These are phyloP conservation scores for Agonopterix arenella DNA, from an alignment of 2,888 invertebrate species.

Conservation along the genomic window DNA sequence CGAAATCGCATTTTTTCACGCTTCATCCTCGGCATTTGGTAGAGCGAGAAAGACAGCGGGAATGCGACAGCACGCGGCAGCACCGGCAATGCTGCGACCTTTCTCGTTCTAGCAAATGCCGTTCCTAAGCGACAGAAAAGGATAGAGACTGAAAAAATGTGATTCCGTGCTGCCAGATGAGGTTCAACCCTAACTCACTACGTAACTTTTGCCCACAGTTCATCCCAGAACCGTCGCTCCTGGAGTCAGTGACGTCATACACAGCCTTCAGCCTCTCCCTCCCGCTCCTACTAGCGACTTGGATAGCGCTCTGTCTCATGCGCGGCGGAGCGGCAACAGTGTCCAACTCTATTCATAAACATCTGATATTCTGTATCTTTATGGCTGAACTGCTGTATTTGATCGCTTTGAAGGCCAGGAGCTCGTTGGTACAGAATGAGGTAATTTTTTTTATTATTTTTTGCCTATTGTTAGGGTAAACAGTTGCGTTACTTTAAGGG, in stretches of 20 bases:
- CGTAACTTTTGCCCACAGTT: conserved; percentile 67
- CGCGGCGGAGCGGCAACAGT: conserved; percentile 90
- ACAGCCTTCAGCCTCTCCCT: conserved; percentile 91
- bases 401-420: conserved; percentile 89
- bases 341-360: conserved; percentile 95
- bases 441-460: conserved; percentile 40
- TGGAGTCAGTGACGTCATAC: conserved; percentile 93
- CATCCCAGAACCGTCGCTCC: conserved; percentile 89
- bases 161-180: no score
- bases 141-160: no score
- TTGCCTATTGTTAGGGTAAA: no score
- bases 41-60: no score
- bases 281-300: conserved; percentile 85
- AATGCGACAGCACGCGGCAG: no score
- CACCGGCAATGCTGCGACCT: no score
- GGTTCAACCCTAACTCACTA: no score
- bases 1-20: no score
- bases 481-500: no score
- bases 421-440: conserved; percentile 88
- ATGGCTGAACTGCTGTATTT: conserved; percentile 91
- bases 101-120: no score
- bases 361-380: conserved; percentile 93
- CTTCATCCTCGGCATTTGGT: no score
- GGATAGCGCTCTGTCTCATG: conserved; percentile 88
- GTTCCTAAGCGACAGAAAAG: no score